These are phyloP conservation scores for Cygnus atratus DNA, from an alignment of 2,113 vertebrate species.

Conservation along the genomic window DNA sequence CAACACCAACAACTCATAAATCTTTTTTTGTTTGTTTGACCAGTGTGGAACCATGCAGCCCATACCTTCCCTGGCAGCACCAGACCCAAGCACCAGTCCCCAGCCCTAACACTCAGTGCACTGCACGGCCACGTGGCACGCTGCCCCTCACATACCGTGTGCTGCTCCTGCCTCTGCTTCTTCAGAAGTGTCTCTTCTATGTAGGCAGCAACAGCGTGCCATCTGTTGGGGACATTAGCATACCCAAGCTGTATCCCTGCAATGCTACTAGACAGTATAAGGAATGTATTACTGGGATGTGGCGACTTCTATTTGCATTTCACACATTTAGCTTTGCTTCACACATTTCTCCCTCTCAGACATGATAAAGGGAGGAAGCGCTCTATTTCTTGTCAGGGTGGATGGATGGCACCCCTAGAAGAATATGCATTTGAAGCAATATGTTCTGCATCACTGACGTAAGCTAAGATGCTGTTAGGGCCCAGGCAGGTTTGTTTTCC, in stretches of 20 bases:
- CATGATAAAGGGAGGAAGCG: slow-evolving; percentile 20
- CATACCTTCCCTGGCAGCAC: neutral
- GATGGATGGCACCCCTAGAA: slow-evolving; percentile 57
- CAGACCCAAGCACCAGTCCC: too few species aligned
- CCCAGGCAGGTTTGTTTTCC: slow-evolving; percentile 37
- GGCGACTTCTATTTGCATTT: slow-evolving; percentile 42
- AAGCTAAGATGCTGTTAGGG: slow-evolving; percentile 36
- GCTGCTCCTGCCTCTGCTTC: neutral
- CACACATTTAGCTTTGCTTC: slow-evolving; percentile 44
- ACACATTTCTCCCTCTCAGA: slow-evolving; percentile 61
- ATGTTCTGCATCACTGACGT: slow-evolving; percentile 57
- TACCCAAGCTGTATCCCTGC: neutral
- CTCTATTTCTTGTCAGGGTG: slow-evolving; percentile 50
- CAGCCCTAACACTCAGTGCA: rapidly evolving
- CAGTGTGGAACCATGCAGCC: neutral
- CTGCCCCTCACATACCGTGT: neutral
- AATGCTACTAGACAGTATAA: neutral
- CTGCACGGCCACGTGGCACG: neutral
- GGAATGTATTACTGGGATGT: neutral
- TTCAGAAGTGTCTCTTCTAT: neutral
- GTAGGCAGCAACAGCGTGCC: neutral
- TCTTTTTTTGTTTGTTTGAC: neutral
- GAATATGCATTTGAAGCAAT: slow-evolving; percentile 35
- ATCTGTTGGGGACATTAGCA: slow-evolving; percentile 5
- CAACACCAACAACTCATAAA: neutral